phyloP scores from a whole-genome alignment of 2,113 vertebrate genomes.

The Psittacus erithacus region DNA sequence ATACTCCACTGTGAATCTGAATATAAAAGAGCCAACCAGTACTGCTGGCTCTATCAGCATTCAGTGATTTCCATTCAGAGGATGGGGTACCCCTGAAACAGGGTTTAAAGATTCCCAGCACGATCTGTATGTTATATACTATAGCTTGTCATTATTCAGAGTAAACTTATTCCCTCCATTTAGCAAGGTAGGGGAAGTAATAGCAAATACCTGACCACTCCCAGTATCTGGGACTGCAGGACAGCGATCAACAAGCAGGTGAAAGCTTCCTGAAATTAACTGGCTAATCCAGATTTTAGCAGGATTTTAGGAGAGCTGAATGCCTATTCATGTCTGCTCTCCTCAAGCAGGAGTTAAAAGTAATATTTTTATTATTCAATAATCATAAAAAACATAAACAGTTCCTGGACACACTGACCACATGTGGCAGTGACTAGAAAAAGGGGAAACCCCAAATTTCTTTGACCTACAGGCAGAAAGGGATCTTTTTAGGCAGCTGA shows the following conservation, averaged over 20 bases:
- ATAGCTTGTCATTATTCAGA: neutral
- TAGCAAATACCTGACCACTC: neutral
- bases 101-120: neutral
- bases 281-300: neutral
- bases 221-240: neutral
- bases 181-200: neutral
- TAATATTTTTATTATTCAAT: neutral
- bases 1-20: neutral
- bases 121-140: neutral
- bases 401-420: neutral
- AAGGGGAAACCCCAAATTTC: slow-evolving; percentile 25
- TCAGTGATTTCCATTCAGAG: neutral
- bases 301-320: neutral
- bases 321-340: neutral
- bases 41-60: neutral
- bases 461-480: neutral
- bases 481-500: neutral
- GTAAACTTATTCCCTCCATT: neutral
- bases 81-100: neutral
- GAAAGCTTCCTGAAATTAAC: neutral
- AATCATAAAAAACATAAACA: neutral
- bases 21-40: neutral
- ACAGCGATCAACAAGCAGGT: neutral
- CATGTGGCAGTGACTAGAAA: neutral
- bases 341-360: neutral